phyloP scores from a whole-genome alignment of 2,888 invertebrate genomes.

The Acleris holmiana region DNA sequence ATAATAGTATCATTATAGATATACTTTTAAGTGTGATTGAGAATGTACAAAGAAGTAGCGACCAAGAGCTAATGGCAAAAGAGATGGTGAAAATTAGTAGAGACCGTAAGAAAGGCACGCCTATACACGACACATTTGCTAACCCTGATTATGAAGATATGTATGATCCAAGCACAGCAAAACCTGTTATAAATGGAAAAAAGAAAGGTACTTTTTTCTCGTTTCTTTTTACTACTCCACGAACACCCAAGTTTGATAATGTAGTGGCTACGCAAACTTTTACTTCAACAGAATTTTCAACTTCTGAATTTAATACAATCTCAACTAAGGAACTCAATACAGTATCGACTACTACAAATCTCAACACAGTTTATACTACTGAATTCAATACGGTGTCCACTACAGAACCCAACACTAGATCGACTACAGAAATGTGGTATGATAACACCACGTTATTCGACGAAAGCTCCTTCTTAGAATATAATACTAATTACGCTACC shows the following conservation, averaged over 20 bases:
- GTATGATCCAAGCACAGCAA: slow-evolving; percentile 7
- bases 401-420: not conserved
- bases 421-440: slow-evolving; percentile 7
- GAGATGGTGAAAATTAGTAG: slow-evolving; percentile 17
- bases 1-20: slow-evolving; percentile 21
- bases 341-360: not conserved
- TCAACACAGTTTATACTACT: too few relatives aligned
- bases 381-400: not conserved
- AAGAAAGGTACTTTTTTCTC: slow-evolving; percentile 22
- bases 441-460: slow-evolving; percentile 4
- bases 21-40: slow-evolving; percentile 28
- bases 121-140: slow-evolving; percentile 28
- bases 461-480: not conserved
- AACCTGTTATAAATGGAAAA: not conserved
- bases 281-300: not conserved
- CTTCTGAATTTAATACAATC: not conserved
- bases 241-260: not conserved
- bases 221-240: not conserved
- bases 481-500: not conserved
- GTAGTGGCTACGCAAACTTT: not conserved
- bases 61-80: slow-evolving; percentile 5
- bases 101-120: slow-evolving; percentile 28
- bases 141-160: slow-evolving; percentile 5
- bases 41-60: slow-evolving; percentile 14
- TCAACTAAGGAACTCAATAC: not conserved